phyloP scores from a whole-genome alignment of 2,888 invertebrate genomes.

The Dicranocentrus wangi region DNA sequence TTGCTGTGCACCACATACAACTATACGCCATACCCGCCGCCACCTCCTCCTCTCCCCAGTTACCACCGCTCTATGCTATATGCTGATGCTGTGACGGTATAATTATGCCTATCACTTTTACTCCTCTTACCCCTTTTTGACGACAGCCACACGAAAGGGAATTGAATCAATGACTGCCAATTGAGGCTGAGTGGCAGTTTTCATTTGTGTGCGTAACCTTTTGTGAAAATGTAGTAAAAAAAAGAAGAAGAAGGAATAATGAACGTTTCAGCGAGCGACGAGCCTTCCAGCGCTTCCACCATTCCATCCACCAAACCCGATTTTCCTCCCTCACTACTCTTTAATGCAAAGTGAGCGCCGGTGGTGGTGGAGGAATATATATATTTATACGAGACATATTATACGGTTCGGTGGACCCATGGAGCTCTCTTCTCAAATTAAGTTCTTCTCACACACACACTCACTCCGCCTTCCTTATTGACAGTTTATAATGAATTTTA shows the following conservation, averaged over 20 bases:
- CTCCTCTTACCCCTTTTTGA: conserved; percentile 15
- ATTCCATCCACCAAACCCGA: no score
- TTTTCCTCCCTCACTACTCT: conserved; percentile 3
- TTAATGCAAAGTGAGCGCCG: not conserved
- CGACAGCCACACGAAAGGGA: conserved; percentile 28
- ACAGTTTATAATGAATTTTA: conserved; percentile 58
- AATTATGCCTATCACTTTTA: conserved; percentile 54
- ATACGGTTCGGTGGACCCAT: conserved; percentile 22
- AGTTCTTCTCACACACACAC: conserved; percentile 33
- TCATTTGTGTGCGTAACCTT: conserved; percentile 53
- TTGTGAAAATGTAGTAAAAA: conserved; percentile 48
- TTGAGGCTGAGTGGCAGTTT: conserved; percentile 55
- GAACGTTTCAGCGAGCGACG: not conserved
- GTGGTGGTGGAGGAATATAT: not conserved
- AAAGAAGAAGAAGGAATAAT: conserved; percentile 23
- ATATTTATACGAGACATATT: conserved; percentile 38
- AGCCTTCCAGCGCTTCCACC: no score
- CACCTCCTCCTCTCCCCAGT: no score
- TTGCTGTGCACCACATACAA: conserved; percentile 1
- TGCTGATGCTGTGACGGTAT: conserved; percentile 16
- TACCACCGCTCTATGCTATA: no score
- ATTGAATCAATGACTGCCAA: conserved; percentile 58
- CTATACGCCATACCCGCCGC: no score
- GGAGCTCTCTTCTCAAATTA: conserved; percentile 24
- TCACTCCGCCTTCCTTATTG: conserved; percentile 48